Base-by-base conservation (phyloP, 2,797 vertebrate genomes). In the Melanotaenia pygmaea region DNA sequence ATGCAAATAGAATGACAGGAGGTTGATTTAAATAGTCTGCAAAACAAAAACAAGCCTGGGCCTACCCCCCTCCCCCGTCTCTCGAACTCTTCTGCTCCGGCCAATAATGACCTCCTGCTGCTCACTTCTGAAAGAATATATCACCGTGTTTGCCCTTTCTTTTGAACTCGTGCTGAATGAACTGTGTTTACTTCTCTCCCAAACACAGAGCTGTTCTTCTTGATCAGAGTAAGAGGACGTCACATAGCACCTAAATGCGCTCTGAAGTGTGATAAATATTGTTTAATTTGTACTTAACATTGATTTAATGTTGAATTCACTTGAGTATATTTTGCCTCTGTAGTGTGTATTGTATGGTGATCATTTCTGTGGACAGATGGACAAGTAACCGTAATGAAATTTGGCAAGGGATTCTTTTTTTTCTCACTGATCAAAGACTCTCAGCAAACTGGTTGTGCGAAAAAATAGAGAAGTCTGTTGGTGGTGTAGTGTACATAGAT, bases 401-500 rank as follows among this genome's bases (percentile, higher is more conserved):
- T 57, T 87, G 89, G 90, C 87, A 82, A 89, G 51, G 70, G 59
- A 66, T 66, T 61, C 68, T 71, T 79, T 82, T 74, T 75, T 86
- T 75, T 74, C 65, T 83, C 84, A 85, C 74, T 34, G 71, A 86
- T 92, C 77, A 73, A 87, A 82, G 87, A 90, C 86, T 92, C 79
- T 89, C 85, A 77, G 80, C 74, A 73, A 93, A 89, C 75, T 88
- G 86, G 89, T 92, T 93, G 92, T 93, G 92, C 87, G 76, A 79
- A 89, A 86, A 88, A 81, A 89, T 78, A 60, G 88, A 84, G 72
- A 88, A 85, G 84, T 91, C 76, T 88, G 69, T 92, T 76, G 83
- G 89, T 94, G 92, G 90, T 88, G 84, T 93, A 88, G 84, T 95
- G 94, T 95, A 95, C 89, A 95, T 95, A 94, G 92, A 91, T 91